Evolutionary conservation across 1,140 invertebrate genomes (phyloP).

Genomic region (Ceratina japonica): DNA sequence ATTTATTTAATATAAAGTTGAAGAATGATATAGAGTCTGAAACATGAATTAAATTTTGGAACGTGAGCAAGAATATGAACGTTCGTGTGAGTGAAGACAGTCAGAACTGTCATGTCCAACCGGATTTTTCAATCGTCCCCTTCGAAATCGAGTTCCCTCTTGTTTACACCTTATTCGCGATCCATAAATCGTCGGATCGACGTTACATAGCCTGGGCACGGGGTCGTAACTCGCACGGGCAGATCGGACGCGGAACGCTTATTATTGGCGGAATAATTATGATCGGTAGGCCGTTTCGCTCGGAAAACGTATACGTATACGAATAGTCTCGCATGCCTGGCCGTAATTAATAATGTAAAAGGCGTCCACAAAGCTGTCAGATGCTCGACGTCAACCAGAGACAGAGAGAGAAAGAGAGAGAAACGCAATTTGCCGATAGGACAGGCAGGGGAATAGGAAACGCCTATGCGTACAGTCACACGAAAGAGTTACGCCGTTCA

Average conservation of each 20-base stretch:
- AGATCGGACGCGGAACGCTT: slow-evolving; percentile 32
- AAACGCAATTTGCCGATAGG: no score
- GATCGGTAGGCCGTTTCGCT: slow-evolving; percentile 64
- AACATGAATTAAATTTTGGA: no score
- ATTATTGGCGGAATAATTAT: slow-evolving; percentile 65
- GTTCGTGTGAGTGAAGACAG: no score
- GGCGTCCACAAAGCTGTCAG: slow-evolving; percentile 76
- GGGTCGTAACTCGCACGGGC: background rate
- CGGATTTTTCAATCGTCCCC: background rate
- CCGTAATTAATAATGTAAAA: slow-evolving; percentile 78
- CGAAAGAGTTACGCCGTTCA: no score
- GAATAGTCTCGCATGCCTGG: slow-evolving; percentile 78
- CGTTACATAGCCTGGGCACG: slow-evolving; percentile 10
- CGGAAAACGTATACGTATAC: slow-evolving; percentile 44
- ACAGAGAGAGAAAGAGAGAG: no score
- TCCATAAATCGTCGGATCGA: slow-evolving; percentile 60
- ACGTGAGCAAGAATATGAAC: no score
- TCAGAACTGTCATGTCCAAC: background rate
- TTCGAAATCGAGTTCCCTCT: slow-evolving; percentile 2
- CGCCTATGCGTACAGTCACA: slow-evolving; percentile 26
- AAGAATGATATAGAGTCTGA: no score
- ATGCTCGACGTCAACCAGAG: background rate
- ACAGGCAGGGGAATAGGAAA: slow-evolving; percentile 60
- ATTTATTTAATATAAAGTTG: no score
- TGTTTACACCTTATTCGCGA: slow-evolving; percentile 59